Percentiles rank a stretch among this genome's conserved stretches.
Conservation (phyloP, 2,113 vertebrate genomes). For the Amia ocellicauda region DNA sequence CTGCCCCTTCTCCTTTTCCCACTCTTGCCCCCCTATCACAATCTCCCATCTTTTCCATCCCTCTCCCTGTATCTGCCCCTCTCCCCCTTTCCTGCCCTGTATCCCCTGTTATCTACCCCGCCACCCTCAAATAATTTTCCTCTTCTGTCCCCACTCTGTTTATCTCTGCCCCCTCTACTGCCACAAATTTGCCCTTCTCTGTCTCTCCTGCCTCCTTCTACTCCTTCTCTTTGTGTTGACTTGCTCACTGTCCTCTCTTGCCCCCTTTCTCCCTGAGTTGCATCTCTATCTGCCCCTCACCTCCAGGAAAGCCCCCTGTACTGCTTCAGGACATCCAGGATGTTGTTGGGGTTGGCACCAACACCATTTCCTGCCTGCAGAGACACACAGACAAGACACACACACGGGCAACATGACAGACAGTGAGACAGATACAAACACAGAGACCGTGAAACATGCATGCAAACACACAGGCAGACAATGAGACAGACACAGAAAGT, state of each 20-base stretch:
- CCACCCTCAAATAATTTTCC: background rate
- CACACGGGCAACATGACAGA: background rate
- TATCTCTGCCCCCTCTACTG: background rate
- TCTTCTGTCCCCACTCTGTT: background rate
- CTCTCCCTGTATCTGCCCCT: background rate
- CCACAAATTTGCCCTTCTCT: too few species aligned
- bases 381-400: constrained; percentile 21
- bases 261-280: too few species aligned
- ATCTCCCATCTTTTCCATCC: background rate
- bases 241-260: background rate
- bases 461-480: too few species aligned
- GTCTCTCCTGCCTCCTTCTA: background rate
- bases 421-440: background rate
- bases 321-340: constrained; percentile 63
- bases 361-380: constrained; percentile 81
- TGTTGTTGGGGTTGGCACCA: constrained; percentile 58
- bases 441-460: too few species aligned
- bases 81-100: background rate
- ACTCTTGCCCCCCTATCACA: too few species aligned
- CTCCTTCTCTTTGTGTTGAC: background rate
- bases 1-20: too few species aligned
- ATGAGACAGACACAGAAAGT: background rate
- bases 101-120: background rate
- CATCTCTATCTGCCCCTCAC: constrained; percentile 52
- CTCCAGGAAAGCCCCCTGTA: constrained; percentile 87